Evolutionary conservation across 2,888 invertebrate species (phyloP).

Genomic region (Protodeltote pygarga): DNA sequence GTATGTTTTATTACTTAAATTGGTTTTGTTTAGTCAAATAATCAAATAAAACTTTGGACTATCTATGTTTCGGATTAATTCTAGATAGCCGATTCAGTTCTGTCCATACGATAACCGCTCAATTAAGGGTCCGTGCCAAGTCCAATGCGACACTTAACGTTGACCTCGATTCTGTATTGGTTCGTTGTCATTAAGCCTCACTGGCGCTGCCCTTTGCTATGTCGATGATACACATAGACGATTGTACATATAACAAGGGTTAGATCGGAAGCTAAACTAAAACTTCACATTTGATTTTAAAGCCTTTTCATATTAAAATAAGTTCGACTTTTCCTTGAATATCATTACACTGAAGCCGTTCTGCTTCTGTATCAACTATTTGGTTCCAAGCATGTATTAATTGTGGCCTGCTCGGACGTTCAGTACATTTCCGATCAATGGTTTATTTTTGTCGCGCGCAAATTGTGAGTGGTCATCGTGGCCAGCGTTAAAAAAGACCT

Average conservation of each 20-base stretch:
- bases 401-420: constrained; percentile 63
- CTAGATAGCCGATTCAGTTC: constrained; percentile 40
- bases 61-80: constrained; percentile 43
- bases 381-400: constrained; percentile 69
- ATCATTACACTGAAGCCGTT: constrained; percentile 49
- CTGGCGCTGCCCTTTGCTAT: constrained; percentile 66
- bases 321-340: constrained; percentile 57
- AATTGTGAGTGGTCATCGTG: background rate
- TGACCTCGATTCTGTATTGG: constrained; percentile 81
- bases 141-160: constrained; percentile 75
- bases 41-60: constrained; percentile 4
- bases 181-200: constrained; percentile 78
- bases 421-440: constrained; percentile 37
- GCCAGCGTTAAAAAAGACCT: constrained; percentile 7
- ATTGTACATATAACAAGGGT: constrained; percentile 76
- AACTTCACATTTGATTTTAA: constrained; percentile 53
- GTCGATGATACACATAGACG: constrained; percentile 58
- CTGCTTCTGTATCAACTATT: constrained; percentile 55
- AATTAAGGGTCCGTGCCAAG: constrained; percentile 75
- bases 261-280: constrained; percentile 60
- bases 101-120: constrained; percentile 66
- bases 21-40: background rate
- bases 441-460: constrained; percentile 30
- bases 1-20: background rate
- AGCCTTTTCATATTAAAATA: constrained; percentile 47